Evolutionary conservation across 2,113 vertebrate species (phyloP).

Genomic region (Salminus brasiliensis): DNA sequence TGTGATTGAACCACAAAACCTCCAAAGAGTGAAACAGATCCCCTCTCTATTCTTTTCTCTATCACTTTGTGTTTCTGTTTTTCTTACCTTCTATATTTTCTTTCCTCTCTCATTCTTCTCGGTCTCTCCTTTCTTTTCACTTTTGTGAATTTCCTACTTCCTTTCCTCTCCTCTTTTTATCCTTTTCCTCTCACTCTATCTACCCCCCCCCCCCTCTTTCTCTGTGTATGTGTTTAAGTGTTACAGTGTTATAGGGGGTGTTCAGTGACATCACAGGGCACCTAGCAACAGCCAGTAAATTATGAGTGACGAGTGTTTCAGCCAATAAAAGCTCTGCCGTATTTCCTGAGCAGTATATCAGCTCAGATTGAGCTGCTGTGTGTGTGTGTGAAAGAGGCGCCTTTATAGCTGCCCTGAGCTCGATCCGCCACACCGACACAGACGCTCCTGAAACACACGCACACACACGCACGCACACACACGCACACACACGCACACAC

Average conservation of each 20-base stretch:
- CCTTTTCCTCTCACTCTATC: conserved; percentile 19
- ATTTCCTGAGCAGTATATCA: conserved; percentile 99
- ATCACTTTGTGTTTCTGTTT: no score
- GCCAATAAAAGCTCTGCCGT: conserved; percentile 97
- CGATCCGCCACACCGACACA: conserved; percentile 83
- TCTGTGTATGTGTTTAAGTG: no score
- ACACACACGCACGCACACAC: conserved; percentile 13
- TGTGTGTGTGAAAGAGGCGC: conserved; percentile 82
- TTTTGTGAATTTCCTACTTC: not conserved
- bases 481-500: not conserved
- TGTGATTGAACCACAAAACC: no score
- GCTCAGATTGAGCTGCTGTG: conserved; percentile 93
- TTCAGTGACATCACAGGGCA: conserved; percentile 80
- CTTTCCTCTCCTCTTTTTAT: not conserved
- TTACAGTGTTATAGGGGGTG: conserved; percentile 65
- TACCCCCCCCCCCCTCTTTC: conserved; percentile 52
- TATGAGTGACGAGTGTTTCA: conserved; percentile 98
- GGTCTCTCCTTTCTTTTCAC: not conserved
- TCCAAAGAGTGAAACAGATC: no score
- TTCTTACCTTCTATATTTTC: no score
- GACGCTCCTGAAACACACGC: conserved; percentile 83
- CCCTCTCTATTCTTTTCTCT: no score
- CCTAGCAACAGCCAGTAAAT: conserved; percentile 92
- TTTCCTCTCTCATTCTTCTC: conserved; percentile 6
- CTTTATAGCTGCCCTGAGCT: conserved; percentile 91